Evolutionary conservation across 2,113 vertebrate genomes (phyloP), one percentile per base, ranked within the genome.

Genomic region (Apus apus): DNA sequence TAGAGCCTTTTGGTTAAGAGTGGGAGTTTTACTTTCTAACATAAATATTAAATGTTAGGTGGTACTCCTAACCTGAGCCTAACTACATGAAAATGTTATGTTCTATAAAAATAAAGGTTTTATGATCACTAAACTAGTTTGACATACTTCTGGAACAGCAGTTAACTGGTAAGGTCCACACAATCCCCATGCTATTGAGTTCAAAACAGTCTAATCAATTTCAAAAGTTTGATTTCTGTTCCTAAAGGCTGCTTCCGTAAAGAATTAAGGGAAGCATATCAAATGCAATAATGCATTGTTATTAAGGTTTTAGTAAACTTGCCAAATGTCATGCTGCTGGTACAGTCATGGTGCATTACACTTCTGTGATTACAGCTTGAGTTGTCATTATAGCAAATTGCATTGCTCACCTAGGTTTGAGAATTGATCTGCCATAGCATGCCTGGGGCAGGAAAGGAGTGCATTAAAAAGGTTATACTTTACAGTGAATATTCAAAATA

Each of bases 171-270:
- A 61, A n/a, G 23, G 23, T 81, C 91, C 68, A 32, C 38, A 29
- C 30, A 13, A 48, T 81, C 30, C 50, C 61, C 1, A 1, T 34
- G 34, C 71, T n/a, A 50, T 83, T 48, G 36, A 83, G 62, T 89
- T 92, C 82, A 61, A 70, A 95, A 92, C 34, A 85, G 67, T 46
- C 57, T 60, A 64, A 80, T 82, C 92, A 45, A 38, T 72, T 94
- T 85, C 76, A 82, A 48, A 97, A 97, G 96, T 94, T 96, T 88
- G 58, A 4, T 86, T 89, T 88, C 89, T 96, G 71, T 96, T 96
- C 94, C 92, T 71, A 73, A 76, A 90, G 85, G 15, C 83, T 71
- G 88, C 85, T 81, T 84, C 91, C 25, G 6, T 90, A 89, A 90
- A 82, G 91, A 96, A 89, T 93, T 48, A 96, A 95, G 85, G 67